These are phyloP conservation scores for Chrysotoxum bicinctum DNA, from an alignment of 2,888 invertebrate species.

Conservation along the genomic window DNA sequence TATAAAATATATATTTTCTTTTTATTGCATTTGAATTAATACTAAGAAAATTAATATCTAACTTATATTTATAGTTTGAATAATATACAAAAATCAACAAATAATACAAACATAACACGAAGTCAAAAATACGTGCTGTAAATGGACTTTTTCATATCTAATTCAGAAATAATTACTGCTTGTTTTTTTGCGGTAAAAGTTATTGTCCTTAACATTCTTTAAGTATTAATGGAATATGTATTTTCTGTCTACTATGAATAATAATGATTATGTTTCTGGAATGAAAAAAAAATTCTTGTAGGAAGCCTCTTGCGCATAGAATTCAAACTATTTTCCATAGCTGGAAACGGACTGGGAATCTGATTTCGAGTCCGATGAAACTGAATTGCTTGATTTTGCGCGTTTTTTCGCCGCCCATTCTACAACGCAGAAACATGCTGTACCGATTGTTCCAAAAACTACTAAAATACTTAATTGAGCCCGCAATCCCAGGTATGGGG, in stretches of 20 bases:
- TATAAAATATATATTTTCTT: conserved; percentile 39
- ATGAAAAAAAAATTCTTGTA: conserved; percentile 45
- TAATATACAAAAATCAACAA: conserved; percentile 25
- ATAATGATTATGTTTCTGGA: conserved; percentile 57
- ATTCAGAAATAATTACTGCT: not conserved
- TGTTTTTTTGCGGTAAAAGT: conserved; percentile 8
- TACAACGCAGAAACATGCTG: conserved; percentile 89
- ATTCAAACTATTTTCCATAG: conserved; percentile 64
- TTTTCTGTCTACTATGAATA: conserved; percentile 12
- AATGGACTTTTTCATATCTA: conserved; percentile 42
- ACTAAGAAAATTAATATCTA: conserved; percentile 34
- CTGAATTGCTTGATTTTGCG: conserved; percentile 75
- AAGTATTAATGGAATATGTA: conserved; percentile 35
- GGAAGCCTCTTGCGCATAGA: conserved; percentile 33
- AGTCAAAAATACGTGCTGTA: conserved; percentile 46
- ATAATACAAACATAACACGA: conserved; percentile 18
- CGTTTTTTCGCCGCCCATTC: conserved; percentile 84
- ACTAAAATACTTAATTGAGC: conserved; percentile 88
- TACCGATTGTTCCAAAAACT: conserved; percentile 88
- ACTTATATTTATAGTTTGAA: conserved; percentile 41
- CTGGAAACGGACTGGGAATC: conserved; percentile 69
- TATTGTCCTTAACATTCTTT: conserved; percentile 60
- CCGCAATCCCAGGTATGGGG: conserved; percentile 87
- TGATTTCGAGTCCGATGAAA: conserved; percentile 75
- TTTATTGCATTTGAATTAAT: conserved; percentile 40